Percentiles rank a stretch among this genome's conserved stretches.
Conservation (phyloP, 2,888 invertebrate genomes). For the Stenolophus ochropezus region DNA sequence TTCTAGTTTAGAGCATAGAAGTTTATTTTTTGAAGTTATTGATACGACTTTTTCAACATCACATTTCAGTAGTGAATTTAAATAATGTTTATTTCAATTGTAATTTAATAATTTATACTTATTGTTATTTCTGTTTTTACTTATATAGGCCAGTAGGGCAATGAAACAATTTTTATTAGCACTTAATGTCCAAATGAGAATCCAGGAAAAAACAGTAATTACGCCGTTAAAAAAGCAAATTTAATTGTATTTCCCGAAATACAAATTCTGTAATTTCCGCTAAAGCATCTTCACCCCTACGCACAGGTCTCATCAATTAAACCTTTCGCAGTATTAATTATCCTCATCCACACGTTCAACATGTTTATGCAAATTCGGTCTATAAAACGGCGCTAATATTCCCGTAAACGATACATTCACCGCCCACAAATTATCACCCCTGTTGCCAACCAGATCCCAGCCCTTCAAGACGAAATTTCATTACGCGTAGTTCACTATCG, state of each 20-base stretch:
- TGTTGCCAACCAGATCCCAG: not conserved
- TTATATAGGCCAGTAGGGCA: not conserved
- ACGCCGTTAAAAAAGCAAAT: constrained; percentile 16
- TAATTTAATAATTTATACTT: not conserved
- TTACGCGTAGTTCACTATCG: too few species aligned
- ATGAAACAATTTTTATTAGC: not conserved
- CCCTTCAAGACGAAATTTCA: not conserved
- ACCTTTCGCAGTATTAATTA: constrained; percentile 34
- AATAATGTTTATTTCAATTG: too few species aligned
- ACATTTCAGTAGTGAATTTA: not conserved
- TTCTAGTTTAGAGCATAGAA: too few species aligned
- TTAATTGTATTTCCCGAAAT: constrained; percentile 12
- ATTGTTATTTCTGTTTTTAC: not conserved
- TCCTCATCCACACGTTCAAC: constrained; percentile 27
- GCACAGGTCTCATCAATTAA: constrained; percentile 24
- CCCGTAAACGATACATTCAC: constrained; percentile 25
- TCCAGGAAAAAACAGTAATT: not conserved
- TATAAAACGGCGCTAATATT: constrained; percentile 26
- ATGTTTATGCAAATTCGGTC: constrained; percentile 35
- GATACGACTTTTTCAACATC: too few species aligned
- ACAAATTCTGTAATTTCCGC: not conserved
- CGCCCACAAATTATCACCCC: constrained; percentile 15
- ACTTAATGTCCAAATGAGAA: not conserved
- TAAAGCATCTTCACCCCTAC: constrained; percentile 14
- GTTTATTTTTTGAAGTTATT: too few species aligned